Percentiles rank a stretch among this genome's conserved stretches.
Conservation (phyloP, 1,140 invertebrate genomes). For the Chrysomallon squamiferum region DNA sequence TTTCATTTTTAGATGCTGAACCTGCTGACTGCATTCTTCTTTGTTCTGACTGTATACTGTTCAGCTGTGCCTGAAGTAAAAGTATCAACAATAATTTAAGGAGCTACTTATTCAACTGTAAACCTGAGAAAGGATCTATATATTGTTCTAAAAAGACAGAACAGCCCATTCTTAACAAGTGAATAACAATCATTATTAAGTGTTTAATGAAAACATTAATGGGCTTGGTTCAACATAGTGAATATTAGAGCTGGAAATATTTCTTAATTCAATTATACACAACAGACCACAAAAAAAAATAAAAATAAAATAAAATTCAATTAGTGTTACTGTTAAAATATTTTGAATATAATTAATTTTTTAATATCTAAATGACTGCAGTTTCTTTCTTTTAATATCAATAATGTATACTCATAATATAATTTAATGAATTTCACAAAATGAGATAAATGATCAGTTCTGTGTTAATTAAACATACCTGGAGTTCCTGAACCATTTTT, state of each 20-base stretch:
- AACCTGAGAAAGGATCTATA: neutral
- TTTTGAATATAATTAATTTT: too few species aligned
- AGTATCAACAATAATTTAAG: neutral
- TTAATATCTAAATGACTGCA: too few species aligned
- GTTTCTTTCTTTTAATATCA: too few species aligned
- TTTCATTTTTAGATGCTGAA: neutral
- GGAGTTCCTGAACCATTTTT: constrained; percentile 38
- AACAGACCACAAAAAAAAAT: too few species aligned
- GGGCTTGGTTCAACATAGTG: neutral
- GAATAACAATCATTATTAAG: neutral
- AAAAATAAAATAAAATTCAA: too few species aligned
- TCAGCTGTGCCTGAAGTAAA: neutral
- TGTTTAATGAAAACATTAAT: neutral
- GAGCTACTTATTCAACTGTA: neutral
- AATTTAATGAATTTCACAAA: too few species aligned
- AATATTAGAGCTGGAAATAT: neutral
- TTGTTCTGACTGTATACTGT: neutral
- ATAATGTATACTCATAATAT: too few species aligned
- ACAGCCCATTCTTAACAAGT: neutral
- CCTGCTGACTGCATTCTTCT: neutral
- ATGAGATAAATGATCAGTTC: neutral
- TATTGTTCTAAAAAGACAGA: neutral
- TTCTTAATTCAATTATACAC: neutral
- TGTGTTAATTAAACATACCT: constrained; percentile 30
- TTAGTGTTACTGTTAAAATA: too few species aligned